Conservation (phyloP, 2,113 vertebrate genomes). For the Chloropsis cyanopogon region DNA sequence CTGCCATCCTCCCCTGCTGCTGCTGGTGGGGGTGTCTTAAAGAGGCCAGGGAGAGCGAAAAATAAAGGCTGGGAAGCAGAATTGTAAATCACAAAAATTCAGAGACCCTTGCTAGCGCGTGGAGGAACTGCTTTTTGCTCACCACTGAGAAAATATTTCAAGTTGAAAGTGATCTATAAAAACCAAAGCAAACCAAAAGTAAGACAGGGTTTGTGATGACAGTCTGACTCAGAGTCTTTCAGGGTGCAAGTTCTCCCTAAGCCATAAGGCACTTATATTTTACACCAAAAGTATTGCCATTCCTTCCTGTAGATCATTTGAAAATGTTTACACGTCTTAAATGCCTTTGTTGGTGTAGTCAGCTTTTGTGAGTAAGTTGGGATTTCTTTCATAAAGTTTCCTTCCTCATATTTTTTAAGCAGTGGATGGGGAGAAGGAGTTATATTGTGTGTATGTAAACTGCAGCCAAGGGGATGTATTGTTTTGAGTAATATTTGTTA, state of each 20-base stretch:
- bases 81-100: neutral
- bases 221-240: neutral
- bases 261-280: neutral
- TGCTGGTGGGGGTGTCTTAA: neutral
- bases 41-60: neutral
- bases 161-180: neutral
- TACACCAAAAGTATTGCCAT: neutral
- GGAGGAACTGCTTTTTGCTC: neutral
- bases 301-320: neutral
- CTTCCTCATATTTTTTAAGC: conserved; percentile 9
- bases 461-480: neutral
- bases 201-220: neutral
- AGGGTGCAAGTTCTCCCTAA: neutral
- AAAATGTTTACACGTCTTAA: neutral
- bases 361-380: conserved; percentile 3
- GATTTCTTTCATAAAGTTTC: conserved; percentile 24
- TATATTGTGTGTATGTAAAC: neutral
- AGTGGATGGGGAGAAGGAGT: neutral
- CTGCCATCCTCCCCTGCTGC: neutral
- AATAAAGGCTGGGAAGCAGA: neutral
- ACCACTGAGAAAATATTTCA: neutral
- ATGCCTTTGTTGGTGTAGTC: neutral
- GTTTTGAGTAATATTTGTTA: neutral
- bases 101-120: rapidly evolving
- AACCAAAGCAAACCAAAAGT: neutral